A percentile compares a stretch with the other conserved stretches of the same genome.
These are phyloP conservation scores for Acanthopagrus latus DNA, from an alignment of 2,797 vertebrate species.

Conservation along the genomic window DNA sequence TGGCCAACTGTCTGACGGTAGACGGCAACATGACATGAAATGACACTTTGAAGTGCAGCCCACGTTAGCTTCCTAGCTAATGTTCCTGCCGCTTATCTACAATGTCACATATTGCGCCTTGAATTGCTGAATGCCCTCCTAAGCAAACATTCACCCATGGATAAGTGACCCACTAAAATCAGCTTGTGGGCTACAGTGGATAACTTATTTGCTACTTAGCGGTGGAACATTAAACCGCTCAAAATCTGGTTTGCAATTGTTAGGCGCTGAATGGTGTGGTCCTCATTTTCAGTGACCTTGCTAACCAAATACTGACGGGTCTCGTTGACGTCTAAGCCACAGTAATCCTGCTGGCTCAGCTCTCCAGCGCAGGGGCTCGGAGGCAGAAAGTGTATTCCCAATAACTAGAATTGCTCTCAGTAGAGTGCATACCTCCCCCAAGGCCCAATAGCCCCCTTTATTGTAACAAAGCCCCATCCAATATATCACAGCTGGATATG, in stretches of 20 bases:
- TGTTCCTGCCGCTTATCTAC: constrained; percentile 20
- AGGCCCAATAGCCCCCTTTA: too few species aligned
- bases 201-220: constrained; percentile 1
- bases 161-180: not conserved
- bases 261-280: not conserved
- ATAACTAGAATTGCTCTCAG: not conserved
- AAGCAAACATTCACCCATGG: not conserved
- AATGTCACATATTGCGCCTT: constrained; percentile 2
- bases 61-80: constrained; percentile 1
- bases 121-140: constrained; percentile 4
- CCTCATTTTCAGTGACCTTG: not conserved
- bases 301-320: not conserved
- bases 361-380: not conserved
- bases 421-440: too few species aligned
- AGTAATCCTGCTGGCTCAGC: not conserved
- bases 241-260: not conserved
- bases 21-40: constrained; percentile 11
- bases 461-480: too few species aligned
- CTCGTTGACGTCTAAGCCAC: not conserved
- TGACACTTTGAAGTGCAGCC: constrained; percentile 12
- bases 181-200: not conserved
- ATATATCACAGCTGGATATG: too few species aligned
- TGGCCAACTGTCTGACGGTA: constrained; percentile 4
- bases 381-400: not conserved
- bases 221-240: not conserved